These are phyloP conservation scores for Cephalopterus ornatus DNA, from an alignment of 2,113 vertebrate species.

Conservation along the genomic window DNA sequence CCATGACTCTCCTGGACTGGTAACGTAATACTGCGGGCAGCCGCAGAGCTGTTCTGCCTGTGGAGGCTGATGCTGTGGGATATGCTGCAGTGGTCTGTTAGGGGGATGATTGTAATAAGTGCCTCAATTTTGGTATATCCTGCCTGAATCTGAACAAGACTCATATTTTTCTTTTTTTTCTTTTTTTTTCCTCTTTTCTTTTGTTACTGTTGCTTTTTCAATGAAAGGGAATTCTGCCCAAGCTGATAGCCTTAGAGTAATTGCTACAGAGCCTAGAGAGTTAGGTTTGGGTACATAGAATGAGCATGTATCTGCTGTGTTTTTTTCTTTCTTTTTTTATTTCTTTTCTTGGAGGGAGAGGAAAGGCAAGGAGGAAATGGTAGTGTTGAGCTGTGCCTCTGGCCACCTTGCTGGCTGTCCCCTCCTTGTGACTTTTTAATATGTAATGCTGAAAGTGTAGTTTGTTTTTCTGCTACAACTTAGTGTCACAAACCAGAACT, in stretches of 20 bases:
- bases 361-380: background rate
- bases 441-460: background rate
- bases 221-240: background rate
- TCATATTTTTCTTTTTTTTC: background rate
- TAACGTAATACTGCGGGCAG: fast-evolving
- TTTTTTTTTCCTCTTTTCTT: background rate
- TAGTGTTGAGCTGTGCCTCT: background rate
- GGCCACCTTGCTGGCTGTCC: background rate
- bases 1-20: background rate
- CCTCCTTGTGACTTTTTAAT: background rate
- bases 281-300: background rate
- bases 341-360: background rate
- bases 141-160: background rate
- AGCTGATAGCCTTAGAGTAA: background rate
- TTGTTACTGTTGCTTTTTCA: background rate
- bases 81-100: background rate
- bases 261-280: background rate
- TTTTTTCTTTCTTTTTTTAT: too few species aligned
- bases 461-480: background rate
- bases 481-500: background rate
- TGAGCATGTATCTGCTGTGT: background rate
- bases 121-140: background rate
- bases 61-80: background rate
- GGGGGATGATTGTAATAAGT: background rate
- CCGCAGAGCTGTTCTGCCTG: background rate